These are phyloP conservation scores for Drosophila sturtevanti DNA, from an alignment of 1,140 invertebrate genomes.

Conservation along the genomic window DNA sequence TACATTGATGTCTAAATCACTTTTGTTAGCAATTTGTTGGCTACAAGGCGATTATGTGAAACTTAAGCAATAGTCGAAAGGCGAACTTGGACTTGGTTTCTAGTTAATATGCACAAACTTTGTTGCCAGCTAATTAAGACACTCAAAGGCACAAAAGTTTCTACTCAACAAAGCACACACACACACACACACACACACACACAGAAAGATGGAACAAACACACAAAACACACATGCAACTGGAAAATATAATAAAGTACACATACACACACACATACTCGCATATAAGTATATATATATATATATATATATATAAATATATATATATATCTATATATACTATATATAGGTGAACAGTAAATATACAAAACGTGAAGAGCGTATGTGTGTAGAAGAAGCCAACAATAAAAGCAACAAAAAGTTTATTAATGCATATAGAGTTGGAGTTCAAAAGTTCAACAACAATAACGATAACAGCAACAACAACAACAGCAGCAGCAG, in stretches of 20 bases:
- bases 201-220: conserved; percentile 26
- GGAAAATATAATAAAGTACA: conserved; percentile 22
- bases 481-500: background rate
- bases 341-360: conserved; percentile 34
- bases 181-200: conserved; percentile 10
- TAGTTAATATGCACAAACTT: conserved; percentile 14
- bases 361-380: conserved; percentile 24
- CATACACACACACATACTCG: conserved; percentile 25
- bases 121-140: conserved; percentile 2
- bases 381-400: background rate
- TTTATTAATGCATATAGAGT: background rate
- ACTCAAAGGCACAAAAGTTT: conserved; percentile 9
- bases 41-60: conserved; percentile 44
- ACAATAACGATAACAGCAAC: background rate
- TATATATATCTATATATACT: too few species aligned
- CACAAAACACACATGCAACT: conserved; percentile 36
- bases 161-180: conserved; percentile 13
- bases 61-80: conserved; percentile 30
- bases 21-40: conserved; percentile 48
- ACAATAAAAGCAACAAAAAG: background rate
- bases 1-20: conserved; percentile 32
- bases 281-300: too few species aligned
- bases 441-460: background rate
- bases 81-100: background rate
- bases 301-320: too few species aligned